Evolutionary conservation across 2,888 invertebrate genomes (phyloP), one percentile per base, ranked within the genome.

Genomic region (Epinotia demarniana): DNA sequence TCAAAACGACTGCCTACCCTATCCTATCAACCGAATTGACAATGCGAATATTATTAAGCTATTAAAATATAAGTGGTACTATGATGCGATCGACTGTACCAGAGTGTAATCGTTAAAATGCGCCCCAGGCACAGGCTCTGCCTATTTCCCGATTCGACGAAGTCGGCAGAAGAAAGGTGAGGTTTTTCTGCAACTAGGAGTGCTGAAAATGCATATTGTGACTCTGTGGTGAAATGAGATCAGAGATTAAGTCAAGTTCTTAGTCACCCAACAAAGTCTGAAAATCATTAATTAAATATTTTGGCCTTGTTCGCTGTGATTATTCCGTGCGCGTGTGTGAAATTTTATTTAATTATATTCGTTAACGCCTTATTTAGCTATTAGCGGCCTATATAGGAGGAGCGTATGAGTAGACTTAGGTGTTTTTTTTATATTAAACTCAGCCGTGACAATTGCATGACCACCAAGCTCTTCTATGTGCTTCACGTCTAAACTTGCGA

Each of bases 141-240:
- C 75, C 75, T 70, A 71, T 75, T 75, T 75, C 60, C 70, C 63
- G 64, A 75, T 75, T 75, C 70, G 70, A 49, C 64, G 43, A 53
- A 75, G 75, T 74, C 58, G 57, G 64, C 69, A 13, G 58, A 69
- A 70, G 58, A 46, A 60, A 62, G 57, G 55, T 62, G 62, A 53
- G 70, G 63, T 64, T 74, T 72, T 39, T 49, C 46, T 55, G 67
- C 60, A 46, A 64, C 39, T 18, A 57, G 55, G 63, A 67, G 53
- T 58, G 66, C 67, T 49, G 66, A 46, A 57, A 66, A 60, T 68
- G 57, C 57, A 68, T 68, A 69, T 43, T 23, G 13, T 16, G 11
- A 11, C 12, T 60, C 19, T 11, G 39, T 39, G 4, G 6, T 46
- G 16, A 16, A 58, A 64, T 64, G 53, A 23, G 16, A 53, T n/a